Percentiles rank a stretch among this genome's conserved stretches.
phyloP scores from a whole-genome alignment of 2,113 vertebrate genomes.

The Embiotoca jacksoni region DNA sequence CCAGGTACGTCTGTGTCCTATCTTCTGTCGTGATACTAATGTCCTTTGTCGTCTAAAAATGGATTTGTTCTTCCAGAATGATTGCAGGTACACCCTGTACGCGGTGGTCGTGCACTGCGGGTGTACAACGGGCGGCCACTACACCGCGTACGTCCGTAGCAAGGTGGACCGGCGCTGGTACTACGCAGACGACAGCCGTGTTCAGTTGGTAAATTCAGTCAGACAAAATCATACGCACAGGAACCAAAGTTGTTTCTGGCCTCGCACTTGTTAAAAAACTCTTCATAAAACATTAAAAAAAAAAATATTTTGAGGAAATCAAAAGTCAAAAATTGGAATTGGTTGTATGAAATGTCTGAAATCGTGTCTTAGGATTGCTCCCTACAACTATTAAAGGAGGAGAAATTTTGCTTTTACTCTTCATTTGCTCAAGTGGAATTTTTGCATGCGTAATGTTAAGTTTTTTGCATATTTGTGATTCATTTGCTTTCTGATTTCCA shows the following conservation, averaged over 20 bases:
- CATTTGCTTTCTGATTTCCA: constrained; percentile 1
- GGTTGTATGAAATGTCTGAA: too few species aligned
- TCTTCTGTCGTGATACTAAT: not conserved
- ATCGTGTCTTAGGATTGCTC: too few species aligned
- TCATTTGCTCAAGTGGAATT: too few species aligned
- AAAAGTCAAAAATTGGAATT: too few species aligned
- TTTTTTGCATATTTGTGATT: not conserved
- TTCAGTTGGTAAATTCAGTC: constrained; percentile 40
- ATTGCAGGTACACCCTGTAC: constrained; percentile 72
- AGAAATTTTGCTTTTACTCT: too few species aligned
- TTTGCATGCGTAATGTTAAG: too few species aligned
- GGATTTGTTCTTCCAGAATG: constrained; percentile 45
- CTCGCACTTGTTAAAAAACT: too few species aligned
- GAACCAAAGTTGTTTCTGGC: not conserved
- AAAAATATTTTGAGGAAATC: too few species aligned
- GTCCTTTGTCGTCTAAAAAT: not conserved
- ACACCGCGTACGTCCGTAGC: constrained; percentile 73
- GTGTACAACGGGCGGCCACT: constrained; percentile 66
- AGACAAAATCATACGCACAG: not conserved
- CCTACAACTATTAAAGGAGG: too few species aligned
- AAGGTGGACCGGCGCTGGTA: constrained; percentile 57
- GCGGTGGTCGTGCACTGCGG: constrained; percentile 83
- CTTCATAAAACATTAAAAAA: too few species aligned
- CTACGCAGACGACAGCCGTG: constrained; percentile 70
- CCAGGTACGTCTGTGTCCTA: constrained; percentile 38